These are phyloP conservation scores for Tichodroma muraria DNA, from an alignment of 2,113 vertebrate genomes.

Conservation along the genomic window DNA sequence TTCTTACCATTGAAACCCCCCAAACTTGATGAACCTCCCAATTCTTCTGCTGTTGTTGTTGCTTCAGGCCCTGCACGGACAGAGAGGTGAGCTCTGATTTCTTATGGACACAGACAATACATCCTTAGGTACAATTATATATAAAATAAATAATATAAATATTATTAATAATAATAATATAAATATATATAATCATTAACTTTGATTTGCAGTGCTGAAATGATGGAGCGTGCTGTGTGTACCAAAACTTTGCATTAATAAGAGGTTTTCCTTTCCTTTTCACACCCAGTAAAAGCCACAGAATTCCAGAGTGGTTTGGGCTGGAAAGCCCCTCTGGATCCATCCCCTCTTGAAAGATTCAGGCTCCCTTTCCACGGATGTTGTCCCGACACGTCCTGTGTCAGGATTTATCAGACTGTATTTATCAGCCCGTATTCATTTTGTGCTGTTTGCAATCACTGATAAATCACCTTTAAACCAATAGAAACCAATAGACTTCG, in stretches of 20 bases:
- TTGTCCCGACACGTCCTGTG: background rate
- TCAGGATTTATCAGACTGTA: background rate
- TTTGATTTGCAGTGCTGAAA: background rate
- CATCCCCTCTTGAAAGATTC: background rate
- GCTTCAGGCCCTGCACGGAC: background rate
- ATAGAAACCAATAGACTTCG: rapidly evolving
- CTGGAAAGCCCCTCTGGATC: background rate
- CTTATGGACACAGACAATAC: background rate
- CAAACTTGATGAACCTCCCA: rapidly evolving
- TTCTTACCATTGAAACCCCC: rapidly evolving
- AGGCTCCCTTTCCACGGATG: background rate
- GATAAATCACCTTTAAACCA: background rate
- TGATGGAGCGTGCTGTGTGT: rapidly evolving
- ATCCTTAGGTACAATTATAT: background rate
- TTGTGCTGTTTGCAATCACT: background rate
- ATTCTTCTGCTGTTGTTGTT: background rate
- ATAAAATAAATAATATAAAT: no score
- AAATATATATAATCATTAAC: background rate
- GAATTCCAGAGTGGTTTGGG: background rate
- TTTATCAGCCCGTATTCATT: background rate
- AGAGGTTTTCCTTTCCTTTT: background rate
- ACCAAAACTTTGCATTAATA: background rate
- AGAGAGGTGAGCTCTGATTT: background rate
- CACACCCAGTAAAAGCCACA: background rate
- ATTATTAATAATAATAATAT: no score